Evolutionary conservation across 2,888 invertebrate genomes (phyloP), one percentile per base, ranked within the genome.

Genomic region (Drosophila suboccidentalis): DNA sequence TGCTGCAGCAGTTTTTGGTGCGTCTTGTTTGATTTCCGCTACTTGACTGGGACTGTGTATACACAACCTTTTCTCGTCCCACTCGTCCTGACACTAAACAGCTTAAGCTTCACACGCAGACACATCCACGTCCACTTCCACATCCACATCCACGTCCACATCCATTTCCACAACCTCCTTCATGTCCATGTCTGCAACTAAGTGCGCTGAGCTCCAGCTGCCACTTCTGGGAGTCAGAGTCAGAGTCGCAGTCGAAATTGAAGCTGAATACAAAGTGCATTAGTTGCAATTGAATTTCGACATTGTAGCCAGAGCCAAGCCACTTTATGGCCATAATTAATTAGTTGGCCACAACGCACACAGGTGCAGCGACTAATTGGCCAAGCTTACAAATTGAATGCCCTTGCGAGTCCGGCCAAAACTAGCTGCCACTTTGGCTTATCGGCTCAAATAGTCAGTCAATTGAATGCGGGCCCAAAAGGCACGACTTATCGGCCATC

Each of bases 271-370:
- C 54, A 15, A 82, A 89, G 79, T 89, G 91, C 90, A 90, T 89
- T 90, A 89, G 86, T 79, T 84, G 85, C 89, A 90, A 91, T 91
- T 90, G 90, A 91, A 90, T 91, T 91, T 85, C 70, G 79, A 71
- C 75, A 68, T 53, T 61, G 64, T 78, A 67, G 19, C 15, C 78
- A 79, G 26, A 50, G 19, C 39, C 22, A n/a, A 50, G 11, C n/a
- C 50, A 44, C 43, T 46, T 60, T 57, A 41, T 67, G 70, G 70
- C 38, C 51, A 63, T 59, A 73, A 69, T 86, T 88, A 88, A 87
- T 84, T 86, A 80, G 64, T 15, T 10, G 36, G 13, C 22, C 53
- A 17, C 49, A 49, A 26, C 58, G 3, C 58, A 50, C 41, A 15
- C 83, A 88, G 87, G 71, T 86, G 80, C 67, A 68, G 41, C 60